Evolutionary conservation across 2,113 vertebrate species (phyloP), one percentile per base, ranked within the genome.

Genomic region (Forbesichthys agassizii): DNA sequence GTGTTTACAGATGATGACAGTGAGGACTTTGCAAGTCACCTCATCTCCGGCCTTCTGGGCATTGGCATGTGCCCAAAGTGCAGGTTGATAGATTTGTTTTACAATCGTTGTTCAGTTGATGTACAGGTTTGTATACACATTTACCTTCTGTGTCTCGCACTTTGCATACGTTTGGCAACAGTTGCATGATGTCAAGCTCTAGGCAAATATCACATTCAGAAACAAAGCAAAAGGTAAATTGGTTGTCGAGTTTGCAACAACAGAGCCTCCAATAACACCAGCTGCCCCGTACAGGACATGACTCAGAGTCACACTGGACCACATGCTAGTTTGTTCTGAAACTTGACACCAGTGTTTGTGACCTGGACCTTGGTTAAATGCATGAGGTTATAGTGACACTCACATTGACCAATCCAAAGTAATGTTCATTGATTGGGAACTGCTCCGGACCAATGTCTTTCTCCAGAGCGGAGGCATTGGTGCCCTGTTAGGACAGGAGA

Each of bases 381-480:
- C 66, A 55, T 4, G 68, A 62, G 56, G 33, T 56, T 76, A 70
- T 48, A 74, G 69, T 3, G 49, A 52, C 77, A 96, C 96, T 97
- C 92, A 98, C 97, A 8, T 98, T 98, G 92, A 98, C 97, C 95
- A 98, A 94, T 90, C 97, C 97, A 48, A 98, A 98, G 92, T 98
- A 98, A 93, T 98, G 96, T 73, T 98, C 97, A 93, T 98, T 98
- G 94, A 98, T 97, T 67, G 96, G 97, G 88, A 98, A 98, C 91
- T 98, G 97, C 96, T 98, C 97, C 92, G 96, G 96, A 84, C 97
- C 97, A 91, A 98, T 98, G 93, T 98, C 97, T 97, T 98, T 98
- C 93, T 98, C 96, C 96, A 98, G 95, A 96, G 97, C 97, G 92
- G 97, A 98, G 97, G 97, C 97, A 98, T 98, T 98, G 95, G 96